Evolutionary conservation across 2,888 invertebrate species (phyloP).

Genomic region (Xestia c-nigrum): DNA sequence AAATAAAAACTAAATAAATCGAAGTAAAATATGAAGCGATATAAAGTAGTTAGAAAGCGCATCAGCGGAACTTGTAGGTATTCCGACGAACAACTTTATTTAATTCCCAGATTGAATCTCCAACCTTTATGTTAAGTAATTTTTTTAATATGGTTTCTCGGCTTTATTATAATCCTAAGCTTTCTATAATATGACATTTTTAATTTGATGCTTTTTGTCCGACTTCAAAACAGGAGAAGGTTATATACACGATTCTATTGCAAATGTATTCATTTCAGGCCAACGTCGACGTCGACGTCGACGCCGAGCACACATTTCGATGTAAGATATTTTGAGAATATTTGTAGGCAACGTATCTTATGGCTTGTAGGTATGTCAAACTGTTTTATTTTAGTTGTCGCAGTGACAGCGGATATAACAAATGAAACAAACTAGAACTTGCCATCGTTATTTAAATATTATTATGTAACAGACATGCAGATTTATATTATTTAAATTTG

Average conservation of each 20-base stretch:
- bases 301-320: too few species aligned
- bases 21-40: slow-evolving; percentile 4
- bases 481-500: not conserved
- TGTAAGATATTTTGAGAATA: too few species aligned
- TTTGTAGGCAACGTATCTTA: too few species aligned
- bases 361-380: too few species aligned
- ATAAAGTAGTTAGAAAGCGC: not conserved
- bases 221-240: not conserved
- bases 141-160: slow-evolving; percentile 7
- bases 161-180: not conserved
- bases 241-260: not conserved
- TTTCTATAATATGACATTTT: not conserved
- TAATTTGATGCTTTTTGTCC: not conserved
- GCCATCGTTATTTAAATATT: not conserved
- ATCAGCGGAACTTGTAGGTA: not conserved
- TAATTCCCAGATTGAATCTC: not conserved
- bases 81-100: slow-evolving; percentile 12
- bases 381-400: too few species aligned
- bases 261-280: not conserved
- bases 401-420: not conserved
- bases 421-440: not conserved
- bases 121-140: not conserved
- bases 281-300: too few species aligned
- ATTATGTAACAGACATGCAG: too few species aligned
- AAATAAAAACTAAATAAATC: not conserved